Percentiles rank a stretch among this genome's conserved stretches.
Evolutionary conservation across 2,113 vertebrate genomes (phyloP).

Genomic region (Crypturellus undulatus): DNA sequence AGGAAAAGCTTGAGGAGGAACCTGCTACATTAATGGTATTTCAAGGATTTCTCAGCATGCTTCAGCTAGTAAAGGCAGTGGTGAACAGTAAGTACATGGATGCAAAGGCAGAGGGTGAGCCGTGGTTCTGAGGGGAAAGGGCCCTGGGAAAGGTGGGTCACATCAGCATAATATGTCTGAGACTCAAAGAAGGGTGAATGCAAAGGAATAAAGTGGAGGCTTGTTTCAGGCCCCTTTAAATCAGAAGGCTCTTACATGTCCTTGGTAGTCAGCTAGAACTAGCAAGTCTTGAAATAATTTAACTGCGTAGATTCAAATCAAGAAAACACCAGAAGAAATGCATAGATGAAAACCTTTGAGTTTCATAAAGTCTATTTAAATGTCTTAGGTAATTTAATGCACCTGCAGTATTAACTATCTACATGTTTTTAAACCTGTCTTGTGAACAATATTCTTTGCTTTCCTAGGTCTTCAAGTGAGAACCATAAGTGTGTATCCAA

Average conservation of each 20-base stretch:
- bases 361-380: background rate
- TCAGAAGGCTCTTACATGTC: background rate
- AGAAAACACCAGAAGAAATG: background rate
- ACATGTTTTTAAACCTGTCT: background rate
- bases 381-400: background rate
- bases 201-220: background rate
- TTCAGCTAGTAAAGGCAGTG: background rate
- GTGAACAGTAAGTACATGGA: background rate
- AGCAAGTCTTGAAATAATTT: conserved; percentile 27
- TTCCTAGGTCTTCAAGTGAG: background rate
- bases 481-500: background rate
- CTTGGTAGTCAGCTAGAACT: background rate
- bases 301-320: background rate
- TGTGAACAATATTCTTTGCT: background rate
- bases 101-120: background rate
- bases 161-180: background rate
- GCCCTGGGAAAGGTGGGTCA: background rate
- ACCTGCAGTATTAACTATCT: background rate
- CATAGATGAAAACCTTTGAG: background rate
- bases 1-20: background rate
- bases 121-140: background rate
- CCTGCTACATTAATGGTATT: background rate
- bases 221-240: background rate
- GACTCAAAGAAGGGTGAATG: background rate
- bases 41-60: background rate